Percentiles rank a stretch among this genome's conserved stretches.
phyloP scores from a whole-genome alignment of 2,888 invertebrate genomes.

The Cartodere bifasciata region DNA sequence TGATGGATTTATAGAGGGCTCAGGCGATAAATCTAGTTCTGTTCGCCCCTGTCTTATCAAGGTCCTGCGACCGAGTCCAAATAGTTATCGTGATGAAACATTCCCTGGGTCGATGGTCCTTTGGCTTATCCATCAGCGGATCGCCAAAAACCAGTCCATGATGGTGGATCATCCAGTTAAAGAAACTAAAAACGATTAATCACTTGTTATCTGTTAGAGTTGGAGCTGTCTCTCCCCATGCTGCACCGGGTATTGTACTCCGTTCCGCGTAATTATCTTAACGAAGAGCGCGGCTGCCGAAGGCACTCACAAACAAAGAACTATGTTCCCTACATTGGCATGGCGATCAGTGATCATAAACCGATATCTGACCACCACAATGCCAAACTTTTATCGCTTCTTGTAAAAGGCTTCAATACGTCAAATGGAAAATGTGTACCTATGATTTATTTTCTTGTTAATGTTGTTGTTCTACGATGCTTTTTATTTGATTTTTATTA shows the following conservation, averaged over 20 bases:
- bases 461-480: too few relatives aligned
- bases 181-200: constrained; percentile 32
- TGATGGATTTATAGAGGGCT: constrained; percentile 17
- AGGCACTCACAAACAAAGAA: constrained; percentile 13
- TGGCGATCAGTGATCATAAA: constrained; percentile 10
- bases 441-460: too few relatives aligned
- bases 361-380: constrained; percentile 8
- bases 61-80: constrained; percentile 15
- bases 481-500: too few relatives aligned
- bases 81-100: constrained; percentile 27
- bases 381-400: too few relatives aligned
- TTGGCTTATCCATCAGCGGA: constrained; percentile 15
- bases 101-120: constrained; percentile 21
- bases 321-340: constrained; percentile 11
- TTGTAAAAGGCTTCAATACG: too few relatives aligned
- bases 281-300: constrained; percentile 18
- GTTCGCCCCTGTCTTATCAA: constrained; percentile 19
- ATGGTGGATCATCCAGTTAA: constrained; percentile 29
- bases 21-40: constrained; percentile 23
- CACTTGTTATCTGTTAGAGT: constrained; percentile 29
- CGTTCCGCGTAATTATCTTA: constrained; percentile 24
- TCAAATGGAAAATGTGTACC: too few relatives aligned
- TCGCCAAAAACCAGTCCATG: constrained; percentile 32
- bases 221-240: constrained; percentile 20
- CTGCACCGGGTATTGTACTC: constrained; percentile 18